phyloP scores from a whole-genome alignment of 1,140 invertebrate species.

The Lepidostoma basale region DNA sequence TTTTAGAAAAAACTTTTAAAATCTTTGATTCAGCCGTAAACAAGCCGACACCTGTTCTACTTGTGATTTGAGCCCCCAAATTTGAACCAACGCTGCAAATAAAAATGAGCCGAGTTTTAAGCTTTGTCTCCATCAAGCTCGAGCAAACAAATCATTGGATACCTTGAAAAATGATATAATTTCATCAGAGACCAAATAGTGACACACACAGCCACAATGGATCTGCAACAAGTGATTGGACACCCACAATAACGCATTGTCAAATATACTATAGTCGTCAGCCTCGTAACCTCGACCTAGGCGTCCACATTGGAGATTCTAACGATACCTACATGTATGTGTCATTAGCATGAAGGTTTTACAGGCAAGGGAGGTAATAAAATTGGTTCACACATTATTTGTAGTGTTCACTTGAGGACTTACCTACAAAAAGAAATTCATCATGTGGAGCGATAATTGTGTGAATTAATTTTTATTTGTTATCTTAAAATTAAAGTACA shows the following conservation, averaged over 20 bases:
- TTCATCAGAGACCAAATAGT: background rate
- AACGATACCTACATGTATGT: slow-evolving; percentile 7
- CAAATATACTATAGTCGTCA: slow-evolving; percentile 7
- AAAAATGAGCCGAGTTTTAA: background rate
- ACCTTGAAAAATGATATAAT: background rate
- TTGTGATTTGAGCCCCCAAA: background rate
- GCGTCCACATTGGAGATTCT: slow-evolving; percentile 2
- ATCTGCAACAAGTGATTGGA: background rate
- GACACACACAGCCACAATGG: no score
- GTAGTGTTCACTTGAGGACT: background rate
- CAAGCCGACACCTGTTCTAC: background rate
- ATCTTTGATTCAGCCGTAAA: background rate
- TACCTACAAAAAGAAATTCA: background rate
- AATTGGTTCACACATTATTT: background rate
- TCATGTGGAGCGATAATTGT: background rate
- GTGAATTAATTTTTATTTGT: no score
- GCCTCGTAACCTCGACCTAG: background rate
- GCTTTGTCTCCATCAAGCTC: background rate
- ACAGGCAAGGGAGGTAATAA: background rate
- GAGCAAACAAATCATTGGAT: background rate
- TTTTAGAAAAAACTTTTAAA: background rate
- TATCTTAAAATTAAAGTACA: no score
- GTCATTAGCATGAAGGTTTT: background rate
- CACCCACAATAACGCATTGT: background rate
- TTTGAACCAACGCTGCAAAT: background rate